These are phyloP conservation scores for Crossocerus cetratus DNA, from an alignment of 2,888 invertebrate species.

Conservation along the genomic window DNA sequence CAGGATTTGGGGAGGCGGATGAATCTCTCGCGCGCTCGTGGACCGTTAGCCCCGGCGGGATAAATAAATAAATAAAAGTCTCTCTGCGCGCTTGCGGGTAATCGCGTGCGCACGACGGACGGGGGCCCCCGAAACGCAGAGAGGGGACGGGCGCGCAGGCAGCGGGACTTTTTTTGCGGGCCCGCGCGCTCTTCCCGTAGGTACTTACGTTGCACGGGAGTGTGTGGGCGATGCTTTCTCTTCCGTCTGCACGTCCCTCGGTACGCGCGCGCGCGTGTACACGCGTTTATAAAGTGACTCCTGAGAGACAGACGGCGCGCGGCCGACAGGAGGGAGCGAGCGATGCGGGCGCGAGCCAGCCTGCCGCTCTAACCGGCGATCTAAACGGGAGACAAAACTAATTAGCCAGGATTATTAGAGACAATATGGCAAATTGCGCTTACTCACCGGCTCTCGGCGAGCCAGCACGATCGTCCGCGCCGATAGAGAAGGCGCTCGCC, in stretches of 20 bases:
- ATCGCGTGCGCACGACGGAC: conserved; percentile 12
- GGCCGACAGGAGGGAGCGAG: conserved; percentile 36
- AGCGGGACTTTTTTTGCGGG: background rate
- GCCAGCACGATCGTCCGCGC: conserved; percentile 59
- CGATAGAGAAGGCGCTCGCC: conserved; percentile 59
- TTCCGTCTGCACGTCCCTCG: conserved; percentile 38
- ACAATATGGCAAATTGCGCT: conserved; percentile 70
- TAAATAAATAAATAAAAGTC: conserved; percentile 6
- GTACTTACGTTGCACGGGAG: background rate
- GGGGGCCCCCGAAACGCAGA: too few species aligned
- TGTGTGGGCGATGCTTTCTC: conserved; percentile 60
- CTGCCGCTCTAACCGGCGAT: conserved; percentile 46
- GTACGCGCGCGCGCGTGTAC: too few species aligned
- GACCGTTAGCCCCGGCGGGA: conserved; percentile 1
- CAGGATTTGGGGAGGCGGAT: too few species aligned
- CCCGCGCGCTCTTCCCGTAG: background rate
- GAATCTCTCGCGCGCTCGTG: background rate
- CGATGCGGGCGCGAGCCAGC: conserved; percentile 16
- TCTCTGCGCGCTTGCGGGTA: conserved; percentile 17
- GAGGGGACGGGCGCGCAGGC: background rate
- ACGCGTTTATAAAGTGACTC: too few species aligned
- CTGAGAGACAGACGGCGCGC: conserved; percentile 14
- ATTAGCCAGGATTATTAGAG: conserved; percentile 66
- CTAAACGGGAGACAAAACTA: conserved; percentile 63
- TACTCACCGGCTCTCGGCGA: conserved; percentile 50